These are phyloP conservation scores for Catharus ustulatus DNA, from an alignment of 2,797 vertebrate species.

Conservation along the genomic window DNA sequence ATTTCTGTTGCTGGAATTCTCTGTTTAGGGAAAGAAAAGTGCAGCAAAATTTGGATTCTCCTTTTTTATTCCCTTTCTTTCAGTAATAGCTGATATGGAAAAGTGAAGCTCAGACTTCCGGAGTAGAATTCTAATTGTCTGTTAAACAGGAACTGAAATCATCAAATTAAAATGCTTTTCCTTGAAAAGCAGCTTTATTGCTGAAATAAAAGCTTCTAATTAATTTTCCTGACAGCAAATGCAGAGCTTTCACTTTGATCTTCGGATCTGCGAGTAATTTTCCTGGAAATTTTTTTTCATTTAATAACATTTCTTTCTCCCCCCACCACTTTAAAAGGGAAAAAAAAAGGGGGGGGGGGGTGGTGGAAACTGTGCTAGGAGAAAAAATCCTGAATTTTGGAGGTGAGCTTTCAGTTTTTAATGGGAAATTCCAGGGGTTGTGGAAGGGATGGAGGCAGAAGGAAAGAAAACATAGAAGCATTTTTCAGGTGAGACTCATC, in stretches of 20 bases:
- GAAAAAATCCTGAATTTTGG: not conserved
- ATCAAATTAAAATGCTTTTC: not conserved
- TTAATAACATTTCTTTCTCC: not conserved
- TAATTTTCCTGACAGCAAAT: not conserved
- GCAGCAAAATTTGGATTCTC: not conserved
- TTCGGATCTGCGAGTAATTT: not conserved
- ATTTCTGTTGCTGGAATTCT: not conserved
- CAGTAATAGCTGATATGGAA: not conserved
- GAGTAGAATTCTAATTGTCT: not conserved
- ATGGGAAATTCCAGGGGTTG: not conserved
- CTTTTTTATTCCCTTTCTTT: not conserved
- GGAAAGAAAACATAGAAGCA: not conserved
- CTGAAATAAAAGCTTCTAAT: not conserved
- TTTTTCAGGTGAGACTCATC: not conserved
- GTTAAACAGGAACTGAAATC: not conserved
- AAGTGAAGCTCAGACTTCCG: not conserved
- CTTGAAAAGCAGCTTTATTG: not conserved
- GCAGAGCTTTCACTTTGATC: not conserved
- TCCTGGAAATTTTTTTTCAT: not conserved
- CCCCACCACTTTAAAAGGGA: not conserved
- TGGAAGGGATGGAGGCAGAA: not conserved
- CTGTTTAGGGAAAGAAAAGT: not conserved
- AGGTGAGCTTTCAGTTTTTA: not conserved
- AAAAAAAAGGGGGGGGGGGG: too few species aligned
- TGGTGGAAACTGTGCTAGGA: not conserved